Evolutionary conservation across 2,113 vertebrate genomes (phyloP).

Genomic region (Phalacrocorax pelagicus): DNA sequence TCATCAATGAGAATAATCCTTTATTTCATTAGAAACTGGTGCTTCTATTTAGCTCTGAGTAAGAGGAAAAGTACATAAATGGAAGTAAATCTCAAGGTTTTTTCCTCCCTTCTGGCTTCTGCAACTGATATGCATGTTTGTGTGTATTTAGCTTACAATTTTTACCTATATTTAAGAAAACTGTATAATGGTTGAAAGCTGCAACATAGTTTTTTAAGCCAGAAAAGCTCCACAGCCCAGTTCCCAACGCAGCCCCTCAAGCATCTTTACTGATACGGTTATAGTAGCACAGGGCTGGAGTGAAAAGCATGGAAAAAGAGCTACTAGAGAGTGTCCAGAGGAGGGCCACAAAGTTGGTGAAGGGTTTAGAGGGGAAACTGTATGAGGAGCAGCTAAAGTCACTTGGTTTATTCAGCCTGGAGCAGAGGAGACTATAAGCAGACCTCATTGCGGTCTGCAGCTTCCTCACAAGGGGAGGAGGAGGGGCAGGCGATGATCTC

Average conservation of each 20-base stretch:
- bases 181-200: neutral
- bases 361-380: too few relatives aligned
- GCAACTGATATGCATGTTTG: neutral
- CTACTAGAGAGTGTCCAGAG: too few relatives aligned
- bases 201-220: neutral
- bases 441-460: too few relatives aligned
- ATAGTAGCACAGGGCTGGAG: neutral
- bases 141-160: neutral
- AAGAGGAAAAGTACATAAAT: neutral
- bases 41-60: neutral
- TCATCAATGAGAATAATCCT: neutral
- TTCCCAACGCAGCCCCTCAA: neutral
- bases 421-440: too few relatives aligned
- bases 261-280: neutral
- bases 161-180: neutral
- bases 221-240: neutral
- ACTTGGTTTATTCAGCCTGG: too few relatives aligned
- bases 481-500: too few relatives aligned
- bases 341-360: too few relatives aligned
- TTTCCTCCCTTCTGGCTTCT: neutral
- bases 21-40: neutral
- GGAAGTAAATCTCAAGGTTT: neutral
- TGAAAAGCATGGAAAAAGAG: neutral
- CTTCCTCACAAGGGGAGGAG: too few relatives aligned
- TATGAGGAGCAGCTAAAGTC: too few relatives aligned